Evolutionary conservation across 2,888 invertebrate genomes (phyloP).

Genomic region (Mamestra brassicae): DNA sequence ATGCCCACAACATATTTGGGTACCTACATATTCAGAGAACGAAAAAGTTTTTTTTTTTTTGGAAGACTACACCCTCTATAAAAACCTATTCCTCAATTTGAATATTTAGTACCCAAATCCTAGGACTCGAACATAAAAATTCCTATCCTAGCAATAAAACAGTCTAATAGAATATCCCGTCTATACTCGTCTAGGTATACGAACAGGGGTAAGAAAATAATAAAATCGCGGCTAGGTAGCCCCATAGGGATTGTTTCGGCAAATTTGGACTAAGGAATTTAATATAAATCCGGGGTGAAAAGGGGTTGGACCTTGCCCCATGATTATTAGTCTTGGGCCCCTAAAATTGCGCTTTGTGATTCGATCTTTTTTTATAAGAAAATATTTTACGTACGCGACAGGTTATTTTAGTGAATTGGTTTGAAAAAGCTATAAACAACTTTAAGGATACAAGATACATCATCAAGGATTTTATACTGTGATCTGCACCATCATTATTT

Average conservation of each 20-base stretch:
- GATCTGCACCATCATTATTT: too few relatives aligned
- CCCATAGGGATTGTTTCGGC: constrained; percentile 85
- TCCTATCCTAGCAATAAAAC: constrained; percentile 36
- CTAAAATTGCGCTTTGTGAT: constrained; percentile 69
- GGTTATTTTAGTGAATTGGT: too few relatives aligned
- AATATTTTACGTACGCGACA: too few relatives aligned
- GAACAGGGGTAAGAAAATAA: constrained; percentile 74
- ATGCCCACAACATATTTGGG: too few relatives aligned
- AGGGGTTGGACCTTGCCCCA: constrained; percentile 82
- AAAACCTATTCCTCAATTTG: constrained; percentile 15
- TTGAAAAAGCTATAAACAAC: too few relatives aligned
- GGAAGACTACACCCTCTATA: background rate
- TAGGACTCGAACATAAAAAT: constrained; percentile 28
- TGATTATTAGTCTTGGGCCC: constrained; percentile 82
- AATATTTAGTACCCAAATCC: constrained; percentile 27
- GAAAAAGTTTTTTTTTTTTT: background rate
- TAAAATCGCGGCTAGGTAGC: constrained; percentile 82
- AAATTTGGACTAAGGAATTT: constrained; percentile 88
- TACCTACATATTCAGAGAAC: too few relatives aligned
- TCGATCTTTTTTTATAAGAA: background rate
- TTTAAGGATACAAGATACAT: too few relatives aligned
- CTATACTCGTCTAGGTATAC: constrained; percentile 46
- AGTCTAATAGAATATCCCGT: constrained; percentile 47
- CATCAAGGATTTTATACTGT: too few relatives aligned
- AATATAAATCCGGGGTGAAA: constrained; percentile 89